A percentile compares a stretch with the other conserved stretches of the same genome.
These are phyloP conservation scores for Drosophila nigromelanica DNA, from an alignment of 1,140 invertebrate genomes.

Conservation along the genomic window DNA sequence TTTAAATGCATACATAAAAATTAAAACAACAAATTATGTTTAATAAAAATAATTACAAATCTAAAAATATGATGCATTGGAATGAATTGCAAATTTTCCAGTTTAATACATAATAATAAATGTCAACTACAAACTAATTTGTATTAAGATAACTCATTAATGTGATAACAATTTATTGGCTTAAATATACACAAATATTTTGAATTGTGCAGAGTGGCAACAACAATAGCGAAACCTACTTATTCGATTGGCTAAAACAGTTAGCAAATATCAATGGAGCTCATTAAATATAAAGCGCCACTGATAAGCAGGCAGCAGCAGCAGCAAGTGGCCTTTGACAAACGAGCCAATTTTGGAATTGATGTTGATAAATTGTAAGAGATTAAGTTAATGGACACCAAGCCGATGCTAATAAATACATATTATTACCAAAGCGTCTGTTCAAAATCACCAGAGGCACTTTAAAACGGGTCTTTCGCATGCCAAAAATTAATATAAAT, in stretches of 20 bases:
- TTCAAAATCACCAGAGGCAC: slow-evolving; percentile 46
- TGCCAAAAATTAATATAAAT: slow-evolving; percentile 32
- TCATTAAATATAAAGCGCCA: slow-evolving; percentile 71
- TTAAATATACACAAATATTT: neutral
- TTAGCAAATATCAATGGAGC: slow-evolving; percentile 42
- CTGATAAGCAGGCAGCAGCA: slow-evolving; percentile 29
- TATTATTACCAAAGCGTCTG: slow-evolving; percentile 34
- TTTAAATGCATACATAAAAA: neutral
- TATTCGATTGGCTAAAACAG: slow-evolving; percentile 41
- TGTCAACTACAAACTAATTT: neutral
- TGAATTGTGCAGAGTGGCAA: slow-evolving; percentile 1
- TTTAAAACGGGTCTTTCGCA: slow-evolving; percentile 60
- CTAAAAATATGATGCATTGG: neutral
- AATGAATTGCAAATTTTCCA: neutral
- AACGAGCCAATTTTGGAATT: slow-evolving; percentile 23
- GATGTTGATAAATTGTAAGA: slow-evolving; percentile 53
- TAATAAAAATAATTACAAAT: neutral
- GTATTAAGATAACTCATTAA: neutral
- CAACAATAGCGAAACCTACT: neutral
- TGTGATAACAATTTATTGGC: neutral
- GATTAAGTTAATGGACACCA: slow-evolving; percentile 48
- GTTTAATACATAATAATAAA: neutral
- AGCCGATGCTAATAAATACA: slow-evolving; percentile 39
- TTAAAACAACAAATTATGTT: neutral
- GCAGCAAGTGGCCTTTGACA: slow-evolving; percentile 8